Evolutionary conservation across 1,140 invertebrate species (phyloP).

Genomic region (Drosophila cardini): DNA sequence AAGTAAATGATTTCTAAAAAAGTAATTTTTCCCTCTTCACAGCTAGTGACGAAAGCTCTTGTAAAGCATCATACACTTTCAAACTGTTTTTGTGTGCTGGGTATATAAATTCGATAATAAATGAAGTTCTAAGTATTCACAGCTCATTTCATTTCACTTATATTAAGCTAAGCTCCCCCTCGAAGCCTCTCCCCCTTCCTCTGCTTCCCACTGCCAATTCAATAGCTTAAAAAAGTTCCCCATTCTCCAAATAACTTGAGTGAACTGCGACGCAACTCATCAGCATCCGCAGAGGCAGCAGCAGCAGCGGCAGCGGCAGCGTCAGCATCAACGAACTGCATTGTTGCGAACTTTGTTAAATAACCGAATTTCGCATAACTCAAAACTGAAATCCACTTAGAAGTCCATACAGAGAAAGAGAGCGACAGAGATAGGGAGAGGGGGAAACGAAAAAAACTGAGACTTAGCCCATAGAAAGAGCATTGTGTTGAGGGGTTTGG

Average conservation of each 20-base stretch:
- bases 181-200: neutral
- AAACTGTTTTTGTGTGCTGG: neutral
- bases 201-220: slow-evolving; percentile 4
- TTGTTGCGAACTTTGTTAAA: slow-evolving; percentile 71
- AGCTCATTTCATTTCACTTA: slow-evolving; percentile 15
- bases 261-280: slow-evolving; percentile 27
- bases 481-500: neutral
- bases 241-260: slow-evolving; percentile 4
- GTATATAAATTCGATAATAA: slow-evolving; percentile 4
- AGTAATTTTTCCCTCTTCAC: no score
- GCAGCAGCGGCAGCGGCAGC: slow-evolving; percentile 2
- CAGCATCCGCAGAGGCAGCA: slow-evolving; percentile 1
- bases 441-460: slow-evolving; percentile 36
- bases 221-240: slow-evolving; percentile 22
- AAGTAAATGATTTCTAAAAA: no score
- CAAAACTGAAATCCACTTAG: slow-evolving; percentile 49
- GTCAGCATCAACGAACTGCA: slow-evolving; percentile 48
- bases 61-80: no score
- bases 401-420: slow-evolving; percentile 9
- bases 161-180: neutral
- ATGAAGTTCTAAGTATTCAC: slow-evolving; percentile 3
- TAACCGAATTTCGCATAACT: slow-evolving; percentile 74
- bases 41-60: no score
- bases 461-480: slow-evolving; percentile 29
- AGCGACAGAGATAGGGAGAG: neutral